Conservation (phyloP, 2,888 invertebrate genomes). For the Brachylomia viminalis region DNA sequence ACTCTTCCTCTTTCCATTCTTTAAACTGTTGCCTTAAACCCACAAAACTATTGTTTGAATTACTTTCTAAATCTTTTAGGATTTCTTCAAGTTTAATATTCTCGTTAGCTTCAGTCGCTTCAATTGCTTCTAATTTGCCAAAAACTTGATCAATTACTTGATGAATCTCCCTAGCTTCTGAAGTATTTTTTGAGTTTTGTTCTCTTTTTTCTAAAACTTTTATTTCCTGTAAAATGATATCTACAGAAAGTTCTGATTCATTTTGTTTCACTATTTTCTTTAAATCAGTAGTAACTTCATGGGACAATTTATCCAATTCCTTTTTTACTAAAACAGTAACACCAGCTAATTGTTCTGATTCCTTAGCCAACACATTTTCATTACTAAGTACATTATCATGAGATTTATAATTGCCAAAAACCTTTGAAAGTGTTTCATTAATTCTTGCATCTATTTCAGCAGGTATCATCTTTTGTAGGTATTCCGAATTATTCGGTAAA, state of each 20-base stretch:
- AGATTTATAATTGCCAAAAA: conserved; percentile 43
- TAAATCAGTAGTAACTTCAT: conserved; percentile 71
- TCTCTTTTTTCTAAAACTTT: conserved; percentile 75
- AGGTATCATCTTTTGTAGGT: conserved; percentile 50
- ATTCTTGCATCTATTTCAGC: conserved; percentile 58
- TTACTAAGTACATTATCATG: conserved; percentile 67
- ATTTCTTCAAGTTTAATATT: conserved; percentile 73
- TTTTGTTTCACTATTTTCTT: conserved; percentile 58
- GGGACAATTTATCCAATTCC: conserved; percentile 77
- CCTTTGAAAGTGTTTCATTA: conserved; percentile 62
- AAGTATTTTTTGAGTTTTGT: conserved; percentile 69
- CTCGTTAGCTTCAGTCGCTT: conserved; percentile 66
- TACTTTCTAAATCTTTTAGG: conserved; percentile 68
- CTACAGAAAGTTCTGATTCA: conserved; percentile 67
- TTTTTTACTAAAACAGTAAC: conserved; percentile 74
- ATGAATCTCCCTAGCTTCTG: conserved; percentile 74
- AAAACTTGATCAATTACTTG: conserved; percentile 74
- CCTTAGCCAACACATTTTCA: conserved; percentile 70
- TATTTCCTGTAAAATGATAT: conserved; percentile 75
- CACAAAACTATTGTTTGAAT: conserved; percentile 61
- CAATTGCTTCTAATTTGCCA: conserved; percentile 55
- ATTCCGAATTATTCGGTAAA: conserved; percentile 38
- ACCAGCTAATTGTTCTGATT: conserved; percentile 74
- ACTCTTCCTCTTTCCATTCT: conserved; percentile 69
- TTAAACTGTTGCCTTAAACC: conserved; percentile 65